Conservation (phyloP, 37 sponge, comb jelly and placozoan species). For the Haliclona indistincta region DNA sequence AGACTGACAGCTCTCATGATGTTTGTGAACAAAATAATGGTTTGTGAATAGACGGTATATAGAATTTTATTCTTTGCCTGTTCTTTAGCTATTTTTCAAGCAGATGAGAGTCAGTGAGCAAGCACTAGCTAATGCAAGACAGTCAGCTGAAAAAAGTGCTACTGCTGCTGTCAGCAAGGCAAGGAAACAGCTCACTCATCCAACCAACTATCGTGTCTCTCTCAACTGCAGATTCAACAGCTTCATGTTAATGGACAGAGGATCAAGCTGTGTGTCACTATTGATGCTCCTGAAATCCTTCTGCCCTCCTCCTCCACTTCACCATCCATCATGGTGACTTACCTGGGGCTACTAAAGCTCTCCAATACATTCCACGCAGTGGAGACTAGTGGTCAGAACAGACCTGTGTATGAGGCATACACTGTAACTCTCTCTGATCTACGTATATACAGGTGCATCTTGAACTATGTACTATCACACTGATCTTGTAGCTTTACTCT, state of each 20-base stretch:
- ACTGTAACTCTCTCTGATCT: constrained; percentile 24
- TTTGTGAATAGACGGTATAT: no score
- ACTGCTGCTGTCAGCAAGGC: constrained; percentile 30
- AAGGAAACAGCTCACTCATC: not conserved
- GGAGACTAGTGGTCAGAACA: not conserved
- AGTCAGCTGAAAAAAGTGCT: constrained; percentile 24
- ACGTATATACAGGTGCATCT: constrained; percentile 40
- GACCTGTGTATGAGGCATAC: constrained; percentile 37
- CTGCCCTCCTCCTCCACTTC: constrained; percentile 58
- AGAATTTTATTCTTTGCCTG: not conserved
- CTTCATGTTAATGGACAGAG: constrained; percentile 30
- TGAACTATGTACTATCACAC: no score
- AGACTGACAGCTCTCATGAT: constrained; percentile 29
- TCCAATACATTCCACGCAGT: constrained; percentile 58
- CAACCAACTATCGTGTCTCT: not conserved
- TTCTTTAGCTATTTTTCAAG: not conserved
- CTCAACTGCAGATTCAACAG: constrained; percentile 35
- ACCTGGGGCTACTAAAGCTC: constrained; percentile 55
- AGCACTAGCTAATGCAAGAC: constrained; percentile 25
- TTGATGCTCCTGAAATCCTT: constrained; percentile 61
- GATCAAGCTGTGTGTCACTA: constrained; percentile 41
- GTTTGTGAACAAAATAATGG: constrained; percentile 31
- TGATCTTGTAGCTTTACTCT: not conserved
- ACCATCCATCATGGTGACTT: constrained; percentile 33
- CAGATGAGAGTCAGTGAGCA: constrained; percentile 3